phyloP scores from a whole-genome alignment of 1,140 invertebrate species.

The Papilio dardanus region DNA sequence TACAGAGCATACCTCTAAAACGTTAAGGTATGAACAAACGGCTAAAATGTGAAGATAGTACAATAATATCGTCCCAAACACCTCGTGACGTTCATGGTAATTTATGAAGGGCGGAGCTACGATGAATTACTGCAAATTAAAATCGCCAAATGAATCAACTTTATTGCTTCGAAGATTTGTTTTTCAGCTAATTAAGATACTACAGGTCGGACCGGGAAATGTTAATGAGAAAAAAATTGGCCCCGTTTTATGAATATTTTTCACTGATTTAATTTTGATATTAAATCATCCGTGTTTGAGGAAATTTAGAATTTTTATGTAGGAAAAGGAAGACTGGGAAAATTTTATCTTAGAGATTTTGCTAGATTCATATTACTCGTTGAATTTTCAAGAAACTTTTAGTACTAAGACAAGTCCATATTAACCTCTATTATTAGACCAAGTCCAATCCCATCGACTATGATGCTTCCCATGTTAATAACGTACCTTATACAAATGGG shows the following conservation, averaged over 20 bases:
- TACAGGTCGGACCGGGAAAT: conserved; percentile 20
- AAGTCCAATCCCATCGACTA: too few species aligned
- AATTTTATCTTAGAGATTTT: too few species aligned
- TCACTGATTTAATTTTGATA: neutral
- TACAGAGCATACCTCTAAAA: too few species aligned
- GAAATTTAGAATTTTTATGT: neutral
- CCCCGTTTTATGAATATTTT: conserved; percentile 16
- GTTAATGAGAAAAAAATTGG: conserved; percentile 19
- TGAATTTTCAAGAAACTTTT: too few species aligned
- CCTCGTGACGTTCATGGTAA: neutral
- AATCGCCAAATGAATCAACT: conserved; percentile 78
- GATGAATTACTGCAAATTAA: conserved; percentile 79
- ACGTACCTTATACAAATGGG: too few species aligned
- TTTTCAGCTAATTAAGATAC: conserved; percentile 68
- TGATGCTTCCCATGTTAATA: too few species aligned
- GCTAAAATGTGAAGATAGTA: neutral
- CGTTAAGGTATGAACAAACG: neutral
- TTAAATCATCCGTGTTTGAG: neutral
- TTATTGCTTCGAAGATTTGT: conserved; percentile 73
- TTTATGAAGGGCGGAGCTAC: conserved; percentile 47
- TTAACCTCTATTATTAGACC: too few species aligned
- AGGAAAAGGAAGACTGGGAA: neutral
- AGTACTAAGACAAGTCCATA: too few species aligned
- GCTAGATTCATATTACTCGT: too few species aligned
- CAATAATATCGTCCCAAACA: neutral